Percentiles rank a stretch among this genome's conserved stretches.
Conservation (phyloP, 2,113 vertebrate species). For the Callaeas wilsoni region DNA sequence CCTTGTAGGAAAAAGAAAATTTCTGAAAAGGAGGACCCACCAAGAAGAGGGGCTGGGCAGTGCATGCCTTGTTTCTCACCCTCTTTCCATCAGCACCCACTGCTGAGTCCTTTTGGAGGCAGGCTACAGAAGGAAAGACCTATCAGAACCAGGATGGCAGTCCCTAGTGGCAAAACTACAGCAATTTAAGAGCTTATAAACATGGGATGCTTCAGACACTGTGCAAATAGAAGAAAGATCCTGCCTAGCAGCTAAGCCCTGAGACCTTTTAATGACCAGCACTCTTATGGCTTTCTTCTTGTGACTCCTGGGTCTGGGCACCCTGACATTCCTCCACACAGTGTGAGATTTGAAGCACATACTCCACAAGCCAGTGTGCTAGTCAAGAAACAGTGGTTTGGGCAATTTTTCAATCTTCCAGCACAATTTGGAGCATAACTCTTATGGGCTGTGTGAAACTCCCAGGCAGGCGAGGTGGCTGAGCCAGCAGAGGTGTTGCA, state of each 20-base stretch:
- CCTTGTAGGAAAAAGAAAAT: neutral
- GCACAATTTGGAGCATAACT: neutral
- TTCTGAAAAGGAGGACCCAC: accelerated
- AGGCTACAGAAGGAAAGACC: neutral
- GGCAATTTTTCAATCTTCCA: neutral
- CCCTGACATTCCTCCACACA: neutral
- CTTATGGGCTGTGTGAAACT: neutral
- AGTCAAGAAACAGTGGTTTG: neutral
- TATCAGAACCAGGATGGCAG: neutral
- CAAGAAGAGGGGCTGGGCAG: neutral
- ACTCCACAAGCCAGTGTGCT: neutral
- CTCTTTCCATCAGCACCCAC: neutral
- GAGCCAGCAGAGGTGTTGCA: neutral
- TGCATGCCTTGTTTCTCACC: neutral
- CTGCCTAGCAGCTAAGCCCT: neutral
- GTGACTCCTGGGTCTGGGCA: neutral
- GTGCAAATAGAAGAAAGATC: neutral
- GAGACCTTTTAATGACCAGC: neutral
- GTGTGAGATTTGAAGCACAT: neutral
- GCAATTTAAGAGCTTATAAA: neutral
- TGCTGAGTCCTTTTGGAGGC: neutral
- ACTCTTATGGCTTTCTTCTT: neutral
- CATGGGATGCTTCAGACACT: neutral
- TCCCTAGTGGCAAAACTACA: neutral
- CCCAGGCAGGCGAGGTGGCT: neutral